These are phyloP conservation scores for Drosophila sordidula DNA, from an alignment of 2,888 invertebrate genomes.

Conservation along the genomic window DNA sequence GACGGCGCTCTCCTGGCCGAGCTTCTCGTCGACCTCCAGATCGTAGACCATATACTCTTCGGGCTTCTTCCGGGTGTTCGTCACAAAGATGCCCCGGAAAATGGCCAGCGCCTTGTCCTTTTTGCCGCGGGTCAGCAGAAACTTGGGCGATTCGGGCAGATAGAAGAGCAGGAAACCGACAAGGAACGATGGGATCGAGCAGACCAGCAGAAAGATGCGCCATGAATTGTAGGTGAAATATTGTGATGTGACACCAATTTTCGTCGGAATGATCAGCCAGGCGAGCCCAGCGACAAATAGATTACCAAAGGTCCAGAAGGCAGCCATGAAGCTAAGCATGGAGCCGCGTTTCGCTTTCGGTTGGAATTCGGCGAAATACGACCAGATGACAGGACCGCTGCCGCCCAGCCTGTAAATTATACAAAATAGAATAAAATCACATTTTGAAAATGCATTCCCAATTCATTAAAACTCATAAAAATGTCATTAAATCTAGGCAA, in stretches of 20 bases:
- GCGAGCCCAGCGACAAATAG: slow-evolving; percentile 94
- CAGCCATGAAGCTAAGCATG: slow-evolving; percentile 97
- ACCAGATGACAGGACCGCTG: slow-evolving; percentile 95
- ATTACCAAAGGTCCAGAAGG: slow-evolving; percentile 97
- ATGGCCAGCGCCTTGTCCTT: slow-evolving; percentile 93
- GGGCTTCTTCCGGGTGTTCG: slow-evolving; percentile 90
- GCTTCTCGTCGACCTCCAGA: slow-evolving; percentile 87
- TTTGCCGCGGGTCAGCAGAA: slow-evolving; percentile 91
- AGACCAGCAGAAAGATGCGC: slow-evolving; percentile 95
- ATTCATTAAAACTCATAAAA: neutral
- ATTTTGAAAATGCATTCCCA: neutral
- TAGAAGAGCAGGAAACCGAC: slow-evolving; percentile 93
- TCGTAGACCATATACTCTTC: slow-evolving; percentile 92
- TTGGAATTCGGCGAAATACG: slow-evolving; percentile 97
- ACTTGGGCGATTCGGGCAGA: slow-evolving; percentile 96
- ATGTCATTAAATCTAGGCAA: no score
- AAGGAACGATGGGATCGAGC: slow-evolving; percentile 94
- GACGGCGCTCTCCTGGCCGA: slow-evolving; percentile 85
- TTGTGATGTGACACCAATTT: slow-evolving; percentile 89
- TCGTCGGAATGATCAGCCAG: slow-evolving; percentile 90
- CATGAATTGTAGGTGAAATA: slow-evolving; percentile 94
- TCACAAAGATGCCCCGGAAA: slow-evolving; percentile 92
- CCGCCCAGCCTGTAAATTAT: slow-evolving; percentile 82
- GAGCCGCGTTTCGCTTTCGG: slow-evolving; percentile 95
- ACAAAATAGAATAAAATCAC: neutral